Percentiles rank a stretch among this genome's conserved stretches.
Evolutionary conservation across 2,797 vertebrate species (phyloP).

Genomic region (Menidia menidia): DNA sequence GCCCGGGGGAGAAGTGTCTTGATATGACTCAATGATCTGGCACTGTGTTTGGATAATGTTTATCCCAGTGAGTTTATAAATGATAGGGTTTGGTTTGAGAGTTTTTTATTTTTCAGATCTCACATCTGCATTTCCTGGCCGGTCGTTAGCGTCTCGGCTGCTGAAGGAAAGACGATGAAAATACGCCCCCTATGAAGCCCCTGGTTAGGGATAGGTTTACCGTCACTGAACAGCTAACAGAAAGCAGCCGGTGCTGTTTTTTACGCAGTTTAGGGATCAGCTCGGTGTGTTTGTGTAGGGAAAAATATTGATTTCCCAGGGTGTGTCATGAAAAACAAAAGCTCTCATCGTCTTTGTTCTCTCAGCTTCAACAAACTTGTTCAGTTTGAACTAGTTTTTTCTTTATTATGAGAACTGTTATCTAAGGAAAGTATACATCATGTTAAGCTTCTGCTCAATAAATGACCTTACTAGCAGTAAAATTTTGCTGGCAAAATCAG

Average conservation of each 20-base stretch:
- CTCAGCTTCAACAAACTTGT: not conserved
- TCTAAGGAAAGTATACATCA: too few relatives aligned
- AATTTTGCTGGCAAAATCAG: too few relatives aligned
- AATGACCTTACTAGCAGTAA: too few relatives aligned
- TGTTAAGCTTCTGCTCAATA: too few relatives aligned
- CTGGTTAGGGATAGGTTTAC: not conserved
- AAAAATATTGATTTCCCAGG: conserved; percentile 55
- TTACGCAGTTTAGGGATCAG: conserved; percentile 1
- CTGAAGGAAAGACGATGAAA: not conserved
- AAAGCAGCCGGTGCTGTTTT: conserved; percentile 9
- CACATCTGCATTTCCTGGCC: not conserved
- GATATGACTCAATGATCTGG: too few relatives aligned
- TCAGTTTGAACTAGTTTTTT: not conserved
- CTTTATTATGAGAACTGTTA: not conserved
- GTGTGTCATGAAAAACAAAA: conserved; percentile 40
- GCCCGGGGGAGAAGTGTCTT: too few relatives aligned
- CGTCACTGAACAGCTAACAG: too few relatives aligned
- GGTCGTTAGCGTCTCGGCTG: not conserved
- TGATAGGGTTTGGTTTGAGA: not conserved
- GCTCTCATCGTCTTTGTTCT: too few relatives aligned
- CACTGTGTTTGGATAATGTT: too few relatives aligned
- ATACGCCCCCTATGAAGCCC: not conserved
- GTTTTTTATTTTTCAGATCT: conserved; percentile 1
- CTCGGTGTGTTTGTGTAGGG: conserved; percentile 1
- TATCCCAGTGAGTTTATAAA: not conserved